Percentiles rank a stretch among this genome's conserved stretches.
Conservation (phyloP, 2,888 invertebrate genomes). For the Micropterix aruncella region DNA sequence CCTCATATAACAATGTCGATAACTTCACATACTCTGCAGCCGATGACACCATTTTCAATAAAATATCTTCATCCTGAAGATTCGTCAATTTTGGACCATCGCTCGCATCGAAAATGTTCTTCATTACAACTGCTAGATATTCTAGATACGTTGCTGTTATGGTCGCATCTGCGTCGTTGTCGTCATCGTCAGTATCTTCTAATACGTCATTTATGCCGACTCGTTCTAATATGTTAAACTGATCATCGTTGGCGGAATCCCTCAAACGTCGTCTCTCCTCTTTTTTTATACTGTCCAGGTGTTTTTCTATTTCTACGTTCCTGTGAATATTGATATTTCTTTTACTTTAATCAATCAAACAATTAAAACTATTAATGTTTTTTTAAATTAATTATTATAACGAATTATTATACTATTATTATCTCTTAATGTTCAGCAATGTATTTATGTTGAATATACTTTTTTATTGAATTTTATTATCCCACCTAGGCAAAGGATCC, state of each 20-base stretch:
- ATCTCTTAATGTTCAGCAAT: background rate
- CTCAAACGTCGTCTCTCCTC: conserved; percentile 1
- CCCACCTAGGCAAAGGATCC: conserved; percentile 58
- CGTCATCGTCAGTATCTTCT: conserved; percentile 13
- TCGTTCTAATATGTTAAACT: background rate
- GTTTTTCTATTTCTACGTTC: conserved; percentile 20
- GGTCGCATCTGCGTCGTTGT: conserved; percentile 18
- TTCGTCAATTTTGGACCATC: conserved; percentile 18
- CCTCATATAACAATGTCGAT: conserved; percentile 38
- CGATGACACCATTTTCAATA: conserved; percentile 28
- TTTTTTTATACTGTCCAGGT: conserved; percentile 7
- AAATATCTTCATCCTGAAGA: conserved; percentile 24
- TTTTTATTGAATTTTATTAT: background rate
- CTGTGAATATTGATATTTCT: conserved; percentile 6
- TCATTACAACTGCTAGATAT: conserved; percentile 29
- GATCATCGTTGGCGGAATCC: conserved; percentile 3
- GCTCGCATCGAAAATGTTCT: conserved; percentile 27
- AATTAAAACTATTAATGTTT: conserved; percentile 3
- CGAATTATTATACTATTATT: background rate
- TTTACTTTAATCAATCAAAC: conserved; percentile 1
- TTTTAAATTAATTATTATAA: too few relatives aligned
- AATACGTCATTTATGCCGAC: background rate
- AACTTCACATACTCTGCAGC: conserved; percentile 34
- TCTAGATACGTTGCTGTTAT: conserved; percentile 19
- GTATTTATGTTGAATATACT: background rate